phyloP scores from a whole-genome alignment of 2,113 vertebrate species.

The Pterocles burchelli region DNA sequence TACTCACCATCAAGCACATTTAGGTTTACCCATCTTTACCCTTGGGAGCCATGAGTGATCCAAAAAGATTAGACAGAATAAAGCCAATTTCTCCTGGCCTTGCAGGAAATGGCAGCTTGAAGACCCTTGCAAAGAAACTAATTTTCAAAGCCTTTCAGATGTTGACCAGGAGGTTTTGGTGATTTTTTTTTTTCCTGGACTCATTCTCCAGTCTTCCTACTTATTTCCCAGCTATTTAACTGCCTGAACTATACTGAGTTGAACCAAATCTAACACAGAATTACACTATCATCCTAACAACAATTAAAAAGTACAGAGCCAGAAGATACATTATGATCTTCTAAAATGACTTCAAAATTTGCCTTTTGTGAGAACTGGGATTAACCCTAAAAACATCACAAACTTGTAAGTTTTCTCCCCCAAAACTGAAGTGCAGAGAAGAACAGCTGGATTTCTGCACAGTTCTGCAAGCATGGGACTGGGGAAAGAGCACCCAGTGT shows the following conservation, averaged over 20 bases:
- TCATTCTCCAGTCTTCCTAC: not conserved
- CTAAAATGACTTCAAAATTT: not conserved
- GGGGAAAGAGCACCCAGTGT: not conserved
- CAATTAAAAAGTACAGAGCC: not conserved
- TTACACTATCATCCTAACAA: not conserved
- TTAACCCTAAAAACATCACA: not conserved
- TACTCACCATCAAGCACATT: not conserved
- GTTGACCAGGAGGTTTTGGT: not conserved
- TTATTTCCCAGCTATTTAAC: not conserved
- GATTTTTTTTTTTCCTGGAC: not conserved
- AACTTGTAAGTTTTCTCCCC: conserved; percentile 2
- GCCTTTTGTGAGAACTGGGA: not conserved
- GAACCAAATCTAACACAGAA: not conserved
- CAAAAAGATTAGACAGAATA: not conserved
- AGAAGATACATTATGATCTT: not conserved
- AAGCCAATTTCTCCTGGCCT: not conserved
- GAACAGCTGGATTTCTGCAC: not conserved
- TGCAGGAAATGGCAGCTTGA: not conserved
- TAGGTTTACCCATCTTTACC: not conserved
- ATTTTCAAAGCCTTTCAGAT: not conserved
- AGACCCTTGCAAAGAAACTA: not conserved
- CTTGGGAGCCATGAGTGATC: not conserved
- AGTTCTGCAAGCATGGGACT: not conserved
- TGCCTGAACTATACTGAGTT: not conserved
- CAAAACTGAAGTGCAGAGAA: not conserved